These are phyloP conservation scores for Xiphophorus hellerii DNA, from an alignment of 2,113 vertebrate genomes.

Conservation along the genomic window DNA sequence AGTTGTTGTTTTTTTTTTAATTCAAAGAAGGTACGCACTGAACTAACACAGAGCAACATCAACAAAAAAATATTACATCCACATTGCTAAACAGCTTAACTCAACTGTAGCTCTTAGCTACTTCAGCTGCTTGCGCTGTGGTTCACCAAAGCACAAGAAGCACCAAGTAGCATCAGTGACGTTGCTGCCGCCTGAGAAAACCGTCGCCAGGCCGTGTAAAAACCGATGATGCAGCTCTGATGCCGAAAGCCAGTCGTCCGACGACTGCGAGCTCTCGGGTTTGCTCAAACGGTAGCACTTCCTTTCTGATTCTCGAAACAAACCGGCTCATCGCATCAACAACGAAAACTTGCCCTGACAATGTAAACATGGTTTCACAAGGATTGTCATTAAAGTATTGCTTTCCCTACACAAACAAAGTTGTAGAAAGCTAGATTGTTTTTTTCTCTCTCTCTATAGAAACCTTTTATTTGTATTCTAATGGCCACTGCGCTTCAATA, in stretches of 20 bases:
- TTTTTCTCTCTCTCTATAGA: conserved; percentile 56
- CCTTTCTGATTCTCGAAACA: conserved; percentile 26
- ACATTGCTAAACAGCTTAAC: conserved; percentile 63
- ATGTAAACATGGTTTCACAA: conserved; percentile 86
- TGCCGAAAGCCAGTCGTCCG: conserved; percentile 20
- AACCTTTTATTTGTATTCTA: conserved; percentile 61
- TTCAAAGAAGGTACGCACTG: conserved; percentile 65
- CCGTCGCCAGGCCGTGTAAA: not conserved
- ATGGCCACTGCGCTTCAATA: conserved; percentile 70
- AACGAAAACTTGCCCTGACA: conserved; percentile 71
- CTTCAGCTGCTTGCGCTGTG: conserved; percentile 31
- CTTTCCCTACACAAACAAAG: conserved; percentile 85
- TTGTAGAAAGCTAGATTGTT: conserved; percentile 88
- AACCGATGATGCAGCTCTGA: conserved; percentile 16
- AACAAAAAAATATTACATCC: conserved; percentile 77
- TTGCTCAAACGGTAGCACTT: conserved; percentile 35
- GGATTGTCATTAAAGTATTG: conserved; percentile 85
- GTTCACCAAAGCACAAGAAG: conserved; percentile 42
- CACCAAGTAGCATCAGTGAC: conserved; percentile 10
- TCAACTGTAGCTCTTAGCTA: conserved; percentile 10
- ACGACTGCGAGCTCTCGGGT: conserved; percentile 17
- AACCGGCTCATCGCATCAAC: conserved; percentile 58
- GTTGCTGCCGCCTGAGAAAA: conserved; percentile 28
- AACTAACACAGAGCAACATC: conserved; percentile 79
- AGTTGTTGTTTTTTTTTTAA: conserved; percentile 44